A percentile compares a stretch with the other conserved stretches of the same genome.
phyloP scores from a whole-genome alignment of 2,888 invertebrate genomes.

The Oconnorella tubifera region DNA sequence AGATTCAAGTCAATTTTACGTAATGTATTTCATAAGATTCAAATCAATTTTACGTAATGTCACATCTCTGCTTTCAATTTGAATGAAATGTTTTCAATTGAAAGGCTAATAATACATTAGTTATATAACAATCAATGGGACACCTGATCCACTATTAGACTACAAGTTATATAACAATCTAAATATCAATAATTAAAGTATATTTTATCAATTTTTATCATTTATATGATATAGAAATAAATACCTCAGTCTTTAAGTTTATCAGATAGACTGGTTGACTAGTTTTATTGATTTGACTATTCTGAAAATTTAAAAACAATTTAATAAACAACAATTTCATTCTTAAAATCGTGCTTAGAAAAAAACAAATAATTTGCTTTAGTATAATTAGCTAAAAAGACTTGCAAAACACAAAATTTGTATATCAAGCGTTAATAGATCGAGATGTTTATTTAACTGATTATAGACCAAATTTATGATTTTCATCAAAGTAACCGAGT shows the following conservation, averaged over 20 bases:
- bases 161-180: background rate
- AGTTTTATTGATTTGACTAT: conserved; percentile 7
- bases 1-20: too few species aligned
- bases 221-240: background rate
- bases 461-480: too few species aligned
- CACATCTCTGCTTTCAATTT: too few species aligned
- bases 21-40: too few species aligned
- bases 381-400: too few species aligned
- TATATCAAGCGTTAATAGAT: background rate
- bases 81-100: too few species aligned
- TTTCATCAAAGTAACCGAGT: too few species aligned
- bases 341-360: background rate
- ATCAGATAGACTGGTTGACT: conserved; percentile 13
- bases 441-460: background rate
- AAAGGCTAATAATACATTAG: too few species aligned
- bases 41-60: too few species aligned
- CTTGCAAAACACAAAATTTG: background rate
- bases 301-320: conserved; percentile 3
- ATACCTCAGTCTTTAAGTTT: conserved; percentile 10
- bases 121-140: too few species aligned
- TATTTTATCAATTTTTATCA: background rate
- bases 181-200: background rate
- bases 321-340: background rate
- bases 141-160: background rate
- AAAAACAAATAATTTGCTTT: too few species aligned